Conservation (phyloP, 2,113 vertebrate genomes). For the Furnarius figulus region DNA sequence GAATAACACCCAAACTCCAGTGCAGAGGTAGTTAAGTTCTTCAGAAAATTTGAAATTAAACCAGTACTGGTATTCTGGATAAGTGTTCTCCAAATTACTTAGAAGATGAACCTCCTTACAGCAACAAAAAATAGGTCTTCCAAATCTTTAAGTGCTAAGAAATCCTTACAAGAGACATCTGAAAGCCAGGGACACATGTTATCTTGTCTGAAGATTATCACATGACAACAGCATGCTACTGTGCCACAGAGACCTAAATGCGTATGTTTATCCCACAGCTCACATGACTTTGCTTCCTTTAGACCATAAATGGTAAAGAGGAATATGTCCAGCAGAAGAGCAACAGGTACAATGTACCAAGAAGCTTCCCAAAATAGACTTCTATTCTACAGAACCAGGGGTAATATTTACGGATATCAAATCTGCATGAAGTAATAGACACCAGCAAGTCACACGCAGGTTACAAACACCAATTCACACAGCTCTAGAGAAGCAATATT, state of each 20-base stretch:
- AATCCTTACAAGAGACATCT: not conserved
- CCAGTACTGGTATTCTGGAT: not conserved
- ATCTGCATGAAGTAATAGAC: not conserved
- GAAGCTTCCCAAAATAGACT: not conserved
- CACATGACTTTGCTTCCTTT: constrained; percentile 20
- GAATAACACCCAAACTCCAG: not conserved
- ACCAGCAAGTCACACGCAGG: not conserved
- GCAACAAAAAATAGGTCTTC: not conserved
- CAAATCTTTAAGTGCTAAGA: not conserved
- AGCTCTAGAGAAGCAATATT: not conserved
- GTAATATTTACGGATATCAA: not conserved
- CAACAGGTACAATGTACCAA: not conserved
- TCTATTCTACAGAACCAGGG: not conserved
- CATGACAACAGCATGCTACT: constrained; percentile 1
- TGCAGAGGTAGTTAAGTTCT: not conserved
- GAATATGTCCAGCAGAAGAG: not conserved
- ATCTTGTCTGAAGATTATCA: constrained; percentile 17
- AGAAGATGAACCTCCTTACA: not conserved
- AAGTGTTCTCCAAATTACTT: not conserved
- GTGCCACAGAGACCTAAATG: not conserved
- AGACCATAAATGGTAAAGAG: not conserved
- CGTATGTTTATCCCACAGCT: not conserved
- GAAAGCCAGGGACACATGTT: not conserved
- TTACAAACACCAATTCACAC: not conserved
- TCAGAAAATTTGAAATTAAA: not conserved